These are phyloP conservation scores for Leucozona laternaria DNA, from an alignment of 2,888 invertebrate genomes.

Conservation along the genomic window DNA sequence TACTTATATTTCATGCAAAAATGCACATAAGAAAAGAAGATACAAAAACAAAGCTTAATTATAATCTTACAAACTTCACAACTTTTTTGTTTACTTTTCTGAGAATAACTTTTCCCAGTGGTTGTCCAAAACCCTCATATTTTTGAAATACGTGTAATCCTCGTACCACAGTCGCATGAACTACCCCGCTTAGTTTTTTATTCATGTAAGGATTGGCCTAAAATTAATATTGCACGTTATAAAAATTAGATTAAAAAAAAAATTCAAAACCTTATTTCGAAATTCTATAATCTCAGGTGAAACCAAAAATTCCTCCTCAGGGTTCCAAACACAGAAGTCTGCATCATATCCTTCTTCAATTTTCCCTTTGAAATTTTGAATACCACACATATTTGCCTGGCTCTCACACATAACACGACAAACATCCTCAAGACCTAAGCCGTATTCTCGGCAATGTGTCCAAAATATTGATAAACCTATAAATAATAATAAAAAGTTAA, in stretches of 20 bases:
- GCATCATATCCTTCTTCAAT: slow-evolving; percentile 88
- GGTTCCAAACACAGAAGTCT: slow-evolving; percentile 89
- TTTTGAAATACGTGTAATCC: slow-evolving; percentile 86
- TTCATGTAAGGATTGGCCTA: slow-evolving; percentile 88
- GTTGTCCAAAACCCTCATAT: slow-evolving; percentile 82
- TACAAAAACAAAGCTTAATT: too few relatives aligned
- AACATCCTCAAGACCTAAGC: slow-evolving; percentile 85
- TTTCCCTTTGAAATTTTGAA: slow-evolving; percentile 87
- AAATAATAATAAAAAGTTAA: slow-evolving; percentile 13
- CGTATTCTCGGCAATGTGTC: slow-evolving; percentile 86
- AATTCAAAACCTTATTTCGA: slow-evolving; percentile 87
- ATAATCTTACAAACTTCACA: slow-evolving; percentile 82
- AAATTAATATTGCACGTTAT: slow-evolving; percentile 77
- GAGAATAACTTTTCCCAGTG: slow-evolving; percentile 82
- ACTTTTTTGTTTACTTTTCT: slow-evolving; percentile 81
- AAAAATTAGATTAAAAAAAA: background rate
- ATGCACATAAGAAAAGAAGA: too few relatives aligned
- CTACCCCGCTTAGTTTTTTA: slow-evolving; percentile 86
- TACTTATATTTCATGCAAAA: too few relatives aligned
- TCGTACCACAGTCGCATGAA: slow-evolving; percentile 87
- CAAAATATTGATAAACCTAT: slow-evolving; percentile 88
- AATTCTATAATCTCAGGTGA: slow-evolving; percentile 86
- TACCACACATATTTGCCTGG: slow-evolving; percentile 87
- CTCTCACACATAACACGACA: slow-evolving; percentile 86
- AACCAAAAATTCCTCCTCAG: slow-evolving; percentile 86